Base-by-base conservation (phyloP, 2,888 invertebrate species). In the Elmis aenea region DNA sequence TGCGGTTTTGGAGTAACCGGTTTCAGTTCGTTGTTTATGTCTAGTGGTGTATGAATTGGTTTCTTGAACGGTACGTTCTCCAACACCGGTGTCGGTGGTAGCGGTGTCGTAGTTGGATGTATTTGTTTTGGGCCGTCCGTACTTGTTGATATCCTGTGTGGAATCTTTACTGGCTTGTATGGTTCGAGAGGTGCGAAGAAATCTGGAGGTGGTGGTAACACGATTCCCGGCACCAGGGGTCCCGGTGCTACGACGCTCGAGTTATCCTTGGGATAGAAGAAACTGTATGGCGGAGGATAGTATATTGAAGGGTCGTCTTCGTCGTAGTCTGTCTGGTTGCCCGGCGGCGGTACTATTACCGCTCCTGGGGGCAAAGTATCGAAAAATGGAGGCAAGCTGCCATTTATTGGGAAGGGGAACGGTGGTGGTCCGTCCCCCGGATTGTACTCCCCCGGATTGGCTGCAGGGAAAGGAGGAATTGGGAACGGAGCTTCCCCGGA, bases 241-340 rank as follows among this genome's bases (percentile, higher is more conserved):
- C 91, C 89, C 1, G 89, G 85, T 24, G 85, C 82, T 18, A 90
- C 87, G 6, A 71, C 64, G 27, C 78, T 80, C 54, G 75, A 76
- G 23, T 82, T 76, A 68, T 89, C 88, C 62, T 85, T 85, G 61
- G 76, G 79, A 62, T 77, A 81, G 67, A 85, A 89, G 50, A 84
- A 83, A 73, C 86, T 89, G 73, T 91, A 91, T 8, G 89, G 88
- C 59, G 90, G 90, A 57, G 90, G 90, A 75, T 91, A 89, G 61
- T 89, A 91, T 34, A 90, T 81, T 52, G 89, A 87, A 57, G 89
- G 89, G 75, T 91, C 90, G 70, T 91, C 90, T 71, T 87, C 88
- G 73, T 89, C 88, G 70, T 85, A 81, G 61, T 85, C 85, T 43
- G 83, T 77, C 22, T 51, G 55, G 42, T 62, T 62, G 39, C 55